Percentiles rank a stretch among this genome's conserved stretches.
Evolutionary conservation across 2,797 vertebrate genomes (phyloP).

Genomic region (Distichodus sexfasciatus): DNA sequence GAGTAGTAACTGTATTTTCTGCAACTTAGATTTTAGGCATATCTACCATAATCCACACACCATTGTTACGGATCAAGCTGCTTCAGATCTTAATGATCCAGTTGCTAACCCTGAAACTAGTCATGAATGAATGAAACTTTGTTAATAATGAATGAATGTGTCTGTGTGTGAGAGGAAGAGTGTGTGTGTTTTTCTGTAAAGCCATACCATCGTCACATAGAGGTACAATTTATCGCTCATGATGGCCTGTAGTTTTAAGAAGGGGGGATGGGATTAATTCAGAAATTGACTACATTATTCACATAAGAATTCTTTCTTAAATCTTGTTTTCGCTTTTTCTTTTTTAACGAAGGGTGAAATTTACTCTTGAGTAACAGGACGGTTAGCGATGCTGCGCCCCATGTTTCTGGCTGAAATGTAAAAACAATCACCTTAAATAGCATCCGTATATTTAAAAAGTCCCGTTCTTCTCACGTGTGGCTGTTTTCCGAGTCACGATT

Average conservation of each 20-base stretch:
- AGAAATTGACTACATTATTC: not conserved
- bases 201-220: constrained; percentile 46
- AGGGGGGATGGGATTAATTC: too few relatives aligned
- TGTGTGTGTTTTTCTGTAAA: constrained; percentile 34
- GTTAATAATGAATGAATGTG: constrained; percentile 23
- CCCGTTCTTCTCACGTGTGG: too few relatives aligned
- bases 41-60: not conserved
- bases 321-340: not conserved
- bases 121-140: constrained; percentile 6
- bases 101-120: too few relatives aligned
- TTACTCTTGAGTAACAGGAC: not conserved
- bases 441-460: too few relatives aligned
- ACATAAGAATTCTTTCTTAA: not conserved
- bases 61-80: too few relatives aligned
- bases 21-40: not conserved
- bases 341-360: not conserved
- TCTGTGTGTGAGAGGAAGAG: not conserved
- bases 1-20: not conserved
- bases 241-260: too few relatives aligned
- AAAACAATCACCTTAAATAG: not conserved
- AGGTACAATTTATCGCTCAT: constrained; percentile 12
- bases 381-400: too few relatives aligned
- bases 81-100: too few relatives aligned
- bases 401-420: not conserved
- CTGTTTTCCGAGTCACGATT: too few relatives aligned